A percentile compares a stretch with the other conserved stretches of the same genome.
phyloP scores from a whole-genome alignment of 2,113 vertebrate species.

The Eolophus roseicapilla region DNA sequence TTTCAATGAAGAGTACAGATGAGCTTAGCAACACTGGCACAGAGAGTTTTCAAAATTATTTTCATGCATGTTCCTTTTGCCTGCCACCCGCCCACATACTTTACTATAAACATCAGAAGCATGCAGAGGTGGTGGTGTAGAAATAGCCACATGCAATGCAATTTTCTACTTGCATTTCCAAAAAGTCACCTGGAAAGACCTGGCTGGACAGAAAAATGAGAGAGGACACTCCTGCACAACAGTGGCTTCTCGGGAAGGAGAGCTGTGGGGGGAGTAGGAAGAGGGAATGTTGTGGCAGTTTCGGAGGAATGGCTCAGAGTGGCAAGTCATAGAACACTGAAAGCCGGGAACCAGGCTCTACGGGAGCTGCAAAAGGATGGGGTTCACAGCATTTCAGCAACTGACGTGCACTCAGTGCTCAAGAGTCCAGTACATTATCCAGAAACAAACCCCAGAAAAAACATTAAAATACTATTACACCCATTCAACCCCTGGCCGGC shows the following conservation, averaged over 20 bases:
- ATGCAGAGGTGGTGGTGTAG: neutral
- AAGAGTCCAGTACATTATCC: neutral
- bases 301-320: neutral
- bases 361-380: fast-evolving
- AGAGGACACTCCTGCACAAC: neutral
- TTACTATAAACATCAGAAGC: neutral
- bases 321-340: neutral
- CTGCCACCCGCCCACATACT: neutral
- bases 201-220: neutral
- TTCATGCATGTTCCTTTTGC: constrained; percentile 18
- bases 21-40: neutral
- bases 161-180: neutral
- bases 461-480: neutral
- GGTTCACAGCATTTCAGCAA: fast-evolving
- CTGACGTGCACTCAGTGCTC: neutral
- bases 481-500: neutral
- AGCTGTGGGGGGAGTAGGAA: neutral
- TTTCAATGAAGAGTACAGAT: neutral
- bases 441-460: neutral
- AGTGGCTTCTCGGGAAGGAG: neutral
- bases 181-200: neutral
- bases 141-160: neutral
- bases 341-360: fast-evolving
- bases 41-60: neutral
- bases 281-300: neutral